Base-by-base conservation (phyloP, 2,888 invertebrate genomes). In the Siphlonurus alternatus region DNA sequence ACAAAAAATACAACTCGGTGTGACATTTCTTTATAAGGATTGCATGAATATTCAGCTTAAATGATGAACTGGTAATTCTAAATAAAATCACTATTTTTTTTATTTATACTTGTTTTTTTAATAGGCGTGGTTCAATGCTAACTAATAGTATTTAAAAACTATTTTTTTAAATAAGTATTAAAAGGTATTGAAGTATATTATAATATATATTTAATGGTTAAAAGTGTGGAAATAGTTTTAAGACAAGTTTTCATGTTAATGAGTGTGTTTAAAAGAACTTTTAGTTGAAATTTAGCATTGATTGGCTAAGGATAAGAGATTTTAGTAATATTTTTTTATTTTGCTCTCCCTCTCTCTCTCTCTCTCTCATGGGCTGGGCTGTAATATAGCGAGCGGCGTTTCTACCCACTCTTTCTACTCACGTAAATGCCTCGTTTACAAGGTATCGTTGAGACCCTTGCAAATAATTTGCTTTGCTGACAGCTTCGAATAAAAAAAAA, bases 221-320 rank as follows among this genome's bases (percentile, higher is more conserved):
- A n/a, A n/a, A n/a, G n/a, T n/a, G n/a, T 5, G 15, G 38, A 38
- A 38, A 38, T 38, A 38, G 38, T 38, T 38, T 38, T 38, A 15
- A 56, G 22, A 56, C 56, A 56, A 56, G 19, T n/a, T 22, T n/a
- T 56, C 56, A 56, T 56, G 56, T 56, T 18, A 56, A 56, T 56
- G 56, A 56, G 56, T 56, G 56, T 56, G n/a, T 38, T 38, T 10
- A 20, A 56, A 56, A 56, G 56, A 56, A 56, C 56, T 56, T 22
- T 56, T 56, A 56, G 56, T 22, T 56, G 22, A 56, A 56, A 56
- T 56, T 56, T 56, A 56, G 7, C 56, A 56, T 56, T 56, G 56
- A 56, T 56, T 56, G 20, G 5, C 7, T 5, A 10, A 10, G 56
- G 56, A 56, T 56, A 56, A 56, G 56, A 56, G 5, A 38, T 38